These are phyloP conservation scores for Ypsolopha scabrella DNA, from an alignment of 2,888 invertebrate species.

Conservation along the genomic window DNA sequence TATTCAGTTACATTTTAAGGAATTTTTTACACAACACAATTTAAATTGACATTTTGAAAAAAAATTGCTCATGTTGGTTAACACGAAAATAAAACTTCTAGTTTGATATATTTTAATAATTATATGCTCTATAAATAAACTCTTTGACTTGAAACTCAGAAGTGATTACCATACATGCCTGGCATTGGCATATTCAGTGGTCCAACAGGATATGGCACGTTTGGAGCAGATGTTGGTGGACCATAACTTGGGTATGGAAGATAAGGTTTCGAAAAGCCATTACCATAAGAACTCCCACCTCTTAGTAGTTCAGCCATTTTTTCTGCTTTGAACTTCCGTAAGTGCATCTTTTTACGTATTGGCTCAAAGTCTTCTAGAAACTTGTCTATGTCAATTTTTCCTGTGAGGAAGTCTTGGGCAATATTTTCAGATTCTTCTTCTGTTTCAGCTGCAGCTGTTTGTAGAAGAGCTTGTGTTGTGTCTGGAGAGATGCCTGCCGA, in stretches of 20 bases:
- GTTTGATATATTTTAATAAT: no score
- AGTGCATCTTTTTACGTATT: slow-evolving; percentile 69
- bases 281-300: slow-evolving; percentile 43
- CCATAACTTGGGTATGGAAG: slow-evolving; percentile 54
- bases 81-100: neutral
- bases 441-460: slow-evolving; percentile 91
- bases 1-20: no score
- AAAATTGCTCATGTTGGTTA: slow-evolving; percentile 5
- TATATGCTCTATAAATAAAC: neutral
- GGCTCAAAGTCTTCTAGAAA: slow-evolving; percentile 88
- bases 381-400: slow-evolving; percentile 79
- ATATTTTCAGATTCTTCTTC: slow-evolving; percentile 93
- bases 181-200: slow-evolving; percentile 78
- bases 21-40: slow-evolving; percentile 7
- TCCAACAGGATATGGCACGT: slow-evolving; percentile 72
- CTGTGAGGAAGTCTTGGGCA: slow-evolving; percentile 84
- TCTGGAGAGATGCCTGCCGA: slow-evolving; percentile 85
- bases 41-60: slow-evolving; percentile 20
- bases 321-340: slow-evolving; percentile 91
- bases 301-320: slow-evolving; percentile 85
- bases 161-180: slow-evolving; percentile 60
- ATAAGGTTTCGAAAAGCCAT: slow-evolving; percentile 49
- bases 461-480: slow-evolving; percentile 87
- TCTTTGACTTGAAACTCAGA: slow-evolving; percentile 21
- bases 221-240: slow-evolving; percentile 54